phyloP scores from a whole-genome alignment of 1,140 invertebrate genomes.

The Drosophila repletoides region DNA sequence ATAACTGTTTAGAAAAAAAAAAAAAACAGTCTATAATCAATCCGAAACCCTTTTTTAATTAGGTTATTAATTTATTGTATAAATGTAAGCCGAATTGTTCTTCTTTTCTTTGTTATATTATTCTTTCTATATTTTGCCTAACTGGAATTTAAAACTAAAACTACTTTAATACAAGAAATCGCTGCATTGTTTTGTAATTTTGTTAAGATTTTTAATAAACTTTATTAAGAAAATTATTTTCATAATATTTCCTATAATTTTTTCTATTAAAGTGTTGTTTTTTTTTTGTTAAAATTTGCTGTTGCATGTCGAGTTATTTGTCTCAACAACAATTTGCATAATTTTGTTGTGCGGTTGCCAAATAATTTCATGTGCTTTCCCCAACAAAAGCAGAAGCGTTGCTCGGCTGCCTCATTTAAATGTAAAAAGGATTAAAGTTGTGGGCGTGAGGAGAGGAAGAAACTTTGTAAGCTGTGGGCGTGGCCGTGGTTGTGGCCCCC shows the following conservation, averaged over 20 bases:
- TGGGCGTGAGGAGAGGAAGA: not conserved
- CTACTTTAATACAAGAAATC: too few species aligned
- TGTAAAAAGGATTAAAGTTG: conserved; percentile 61
- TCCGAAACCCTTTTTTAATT: too few species aligned
- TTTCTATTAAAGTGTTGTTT: not conserved
- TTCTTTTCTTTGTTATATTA: too few species aligned
- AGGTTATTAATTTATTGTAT: too few species aligned
- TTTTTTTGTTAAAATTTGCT: too few species aligned
- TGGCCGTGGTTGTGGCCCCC: not conserved
- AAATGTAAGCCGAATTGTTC: too few species aligned
- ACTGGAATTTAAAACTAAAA: too few species aligned
- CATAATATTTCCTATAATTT: not conserved
- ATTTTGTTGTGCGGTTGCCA: conserved; percentile 45
- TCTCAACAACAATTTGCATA: conserved; percentile 37
- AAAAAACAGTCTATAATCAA: too few species aligned
- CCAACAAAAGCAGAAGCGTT: not conserved
- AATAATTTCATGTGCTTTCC: conserved; percentile 34
- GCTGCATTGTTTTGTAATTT: too few species aligned
- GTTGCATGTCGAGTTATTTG: conserved; percentile 6
- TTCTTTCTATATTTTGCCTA: too few species aligned
- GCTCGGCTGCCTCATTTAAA: conserved; percentile 52
- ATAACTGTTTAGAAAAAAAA: too few species aligned
- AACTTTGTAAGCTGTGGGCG: conserved; percentile 21
- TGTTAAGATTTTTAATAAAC: not conserved
- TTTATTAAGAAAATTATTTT: not conserved